Percentiles rank a stretch among this genome's conserved stretches.
Evolutionary conservation across 2,797 vertebrate species (phyloP).

Genomic region (Neopelma chrysocephalum): DNA sequence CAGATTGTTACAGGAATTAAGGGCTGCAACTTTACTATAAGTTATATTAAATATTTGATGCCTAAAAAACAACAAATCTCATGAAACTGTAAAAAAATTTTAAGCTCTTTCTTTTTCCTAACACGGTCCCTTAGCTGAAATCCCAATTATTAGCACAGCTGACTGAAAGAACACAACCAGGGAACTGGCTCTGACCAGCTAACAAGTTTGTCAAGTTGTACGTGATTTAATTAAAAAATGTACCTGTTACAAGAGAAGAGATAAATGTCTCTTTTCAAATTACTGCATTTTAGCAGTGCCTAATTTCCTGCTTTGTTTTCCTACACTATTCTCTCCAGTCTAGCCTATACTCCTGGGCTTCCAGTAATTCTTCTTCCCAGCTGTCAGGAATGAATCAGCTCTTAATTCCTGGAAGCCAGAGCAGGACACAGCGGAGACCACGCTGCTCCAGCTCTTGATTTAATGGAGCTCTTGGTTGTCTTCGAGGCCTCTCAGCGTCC

Average conservation of each 20-base stretch:
- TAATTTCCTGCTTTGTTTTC: background rate
- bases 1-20: background rate
- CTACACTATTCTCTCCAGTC: background rate
- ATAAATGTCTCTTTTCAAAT: background rate
- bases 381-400: background rate
- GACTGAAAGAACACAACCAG: background rate
- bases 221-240: background rate
- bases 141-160: background rate
- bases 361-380: background rate
- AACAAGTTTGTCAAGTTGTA: background rate
- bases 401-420: background rate
- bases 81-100: accelerated
- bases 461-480: background rate
- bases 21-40: background rate
- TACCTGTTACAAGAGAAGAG: background rate
- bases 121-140: background rate
- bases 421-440: background rate
- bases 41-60: background rate
- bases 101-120: background rate
- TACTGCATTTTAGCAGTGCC: background rate
- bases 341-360: background rate
- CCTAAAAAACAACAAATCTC: background rate
- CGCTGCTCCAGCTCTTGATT: background rate
- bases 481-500: background rate
- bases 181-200: background rate